Percentiles rank a stretch among this genome's conserved stretches.
Conservation (phyloP, 2,113 vertebrate species). For the Pterocles burchelli region DNA sequence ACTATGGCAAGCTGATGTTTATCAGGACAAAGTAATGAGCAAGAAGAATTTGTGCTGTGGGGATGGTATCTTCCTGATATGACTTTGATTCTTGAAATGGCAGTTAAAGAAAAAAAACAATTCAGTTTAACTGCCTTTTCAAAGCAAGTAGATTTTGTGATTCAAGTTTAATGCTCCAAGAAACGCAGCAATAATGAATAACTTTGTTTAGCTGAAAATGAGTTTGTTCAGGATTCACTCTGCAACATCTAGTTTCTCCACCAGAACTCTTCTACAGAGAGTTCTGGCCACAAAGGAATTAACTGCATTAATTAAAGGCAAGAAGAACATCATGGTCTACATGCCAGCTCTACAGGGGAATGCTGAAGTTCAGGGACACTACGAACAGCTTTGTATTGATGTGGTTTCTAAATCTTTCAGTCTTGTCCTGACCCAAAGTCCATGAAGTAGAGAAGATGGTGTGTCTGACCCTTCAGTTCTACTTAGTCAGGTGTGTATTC, state of each 20-base stretch:
- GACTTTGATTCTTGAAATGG: slow-evolving; percentile 20
- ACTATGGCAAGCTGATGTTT: not conserved
- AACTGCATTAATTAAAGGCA: not conserved
- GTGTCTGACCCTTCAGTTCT: not conserved
- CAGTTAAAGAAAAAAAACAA: not conserved
- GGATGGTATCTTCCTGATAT: not conserved
- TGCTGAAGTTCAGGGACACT: not conserved
- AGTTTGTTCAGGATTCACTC: not conserved
- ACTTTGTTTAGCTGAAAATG: not conserved
- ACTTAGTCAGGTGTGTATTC: not conserved
- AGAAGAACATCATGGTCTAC: not conserved
- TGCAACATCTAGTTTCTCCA: not conserved
- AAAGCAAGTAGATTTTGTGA: not conserved
- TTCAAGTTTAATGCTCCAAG: not conserved
- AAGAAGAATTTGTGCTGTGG: not conserved
- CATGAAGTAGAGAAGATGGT: not conserved
- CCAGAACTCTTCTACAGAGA: not conserved
- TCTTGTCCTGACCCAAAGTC: not conserved
- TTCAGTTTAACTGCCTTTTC: not conserved
- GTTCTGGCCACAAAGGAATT: not conserved
- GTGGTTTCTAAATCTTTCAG: not conserved
- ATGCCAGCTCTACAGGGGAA: not conserved
- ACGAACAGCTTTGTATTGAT: not conserved
- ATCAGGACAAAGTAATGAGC: not conserved
- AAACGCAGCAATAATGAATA: not conserved